Evolutionary conservation across 2,797 vertebrate species (phyloP).

Genomic region (Chanos chanos): DNA sequence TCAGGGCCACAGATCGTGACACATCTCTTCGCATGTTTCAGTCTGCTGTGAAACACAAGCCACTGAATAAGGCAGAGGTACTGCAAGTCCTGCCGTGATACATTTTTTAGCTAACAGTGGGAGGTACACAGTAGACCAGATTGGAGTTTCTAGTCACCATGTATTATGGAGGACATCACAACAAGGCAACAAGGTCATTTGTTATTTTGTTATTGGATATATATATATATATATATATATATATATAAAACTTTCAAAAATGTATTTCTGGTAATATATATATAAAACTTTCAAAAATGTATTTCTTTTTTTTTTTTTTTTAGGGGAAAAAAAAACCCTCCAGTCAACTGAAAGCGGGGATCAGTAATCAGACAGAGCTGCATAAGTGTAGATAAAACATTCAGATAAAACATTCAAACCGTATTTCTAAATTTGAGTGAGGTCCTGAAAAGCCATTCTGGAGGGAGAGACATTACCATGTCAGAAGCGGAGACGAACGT

Average conservation of each 20-base stretch:
- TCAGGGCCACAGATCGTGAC: conserved; percentile 23
- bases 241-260: too few species aligned
- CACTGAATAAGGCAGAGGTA: conserved; percentile 9
- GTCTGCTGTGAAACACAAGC: conserved; percentile 12
- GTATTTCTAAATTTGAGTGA: conserved; percentile 1
- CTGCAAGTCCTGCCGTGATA: not conserved
- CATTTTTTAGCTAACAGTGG: not conserved
- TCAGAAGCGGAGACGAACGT: not conserved
- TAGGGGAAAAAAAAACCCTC: not conserved
- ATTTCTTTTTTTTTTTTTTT: not conserved
- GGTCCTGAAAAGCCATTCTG: conserved; percentile 10
- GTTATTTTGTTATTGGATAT: too few species aligned
- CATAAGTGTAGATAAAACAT: conserved; percentile 38
- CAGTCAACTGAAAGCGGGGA: not conserved
- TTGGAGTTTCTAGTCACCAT: not conserved
- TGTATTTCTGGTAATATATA: too few species aligned
- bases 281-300: too few species aligned
- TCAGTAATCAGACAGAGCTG: conserved; percentile 17
- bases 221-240: too few species aligned
- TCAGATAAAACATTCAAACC: conserved; percentile 38
- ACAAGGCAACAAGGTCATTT: conserved; percentile 4
- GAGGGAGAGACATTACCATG: not conserved
- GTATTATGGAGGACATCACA: not conserved
- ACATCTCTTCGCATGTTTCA: conserved; percentile 5
- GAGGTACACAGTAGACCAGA: not conserved